Evolutionary conservation across 37 sponge, comb jelly and placozoan genomes (phyloP), one percentile per base, ranked within the genome.

Genomic region (Aplysina aerophoba): DNA sequence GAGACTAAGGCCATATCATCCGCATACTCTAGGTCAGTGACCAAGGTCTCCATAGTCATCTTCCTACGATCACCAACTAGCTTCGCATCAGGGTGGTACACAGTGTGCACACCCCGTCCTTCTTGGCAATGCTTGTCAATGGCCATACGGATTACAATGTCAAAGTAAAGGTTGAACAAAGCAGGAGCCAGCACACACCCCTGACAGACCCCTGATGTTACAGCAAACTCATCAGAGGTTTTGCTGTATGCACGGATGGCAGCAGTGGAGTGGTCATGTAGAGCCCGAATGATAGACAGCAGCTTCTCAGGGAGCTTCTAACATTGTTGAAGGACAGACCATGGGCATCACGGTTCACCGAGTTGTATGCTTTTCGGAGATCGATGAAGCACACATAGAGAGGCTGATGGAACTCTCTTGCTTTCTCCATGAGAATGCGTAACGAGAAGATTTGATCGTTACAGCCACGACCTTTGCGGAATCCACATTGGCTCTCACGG

Each of bases 401-500:
- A 33, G 38, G 74, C 39, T 73, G 38, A 37, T 73, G 38, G 13
- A 38, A 38, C 74, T 73, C 74, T 41, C 38, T 38, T 37, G 41
- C 74, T 30, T 73, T 73, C 74, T 73, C 74, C 38, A 33, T 73
- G 38, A 73, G 74, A 11, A 38, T 21, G 37, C 83, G 28, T 37
- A 82, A 22, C 40, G 66, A 40, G 67, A 56, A 82, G 35, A 82
- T 82, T 66, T 82, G 83, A 58, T 82, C 83, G 21, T 33, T 36
- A 61, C 83, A 82, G 39, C 62, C 58, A 30, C 72, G 53, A 50
- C 67, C 67, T 68, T 30, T 67, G 31, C 84, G 27, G 22, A 84
- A 84, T 21, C 84, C 84, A 38, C 84, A 67, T 55, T 84, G 84
- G 22, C 39, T 69, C 73, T 84, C 84, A 19, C 72, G 72, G 33